phyloP scores from a whole-genome alignment of 2,888 invertebrate genomes.

The Ichneumoninae sp. region DNA sequence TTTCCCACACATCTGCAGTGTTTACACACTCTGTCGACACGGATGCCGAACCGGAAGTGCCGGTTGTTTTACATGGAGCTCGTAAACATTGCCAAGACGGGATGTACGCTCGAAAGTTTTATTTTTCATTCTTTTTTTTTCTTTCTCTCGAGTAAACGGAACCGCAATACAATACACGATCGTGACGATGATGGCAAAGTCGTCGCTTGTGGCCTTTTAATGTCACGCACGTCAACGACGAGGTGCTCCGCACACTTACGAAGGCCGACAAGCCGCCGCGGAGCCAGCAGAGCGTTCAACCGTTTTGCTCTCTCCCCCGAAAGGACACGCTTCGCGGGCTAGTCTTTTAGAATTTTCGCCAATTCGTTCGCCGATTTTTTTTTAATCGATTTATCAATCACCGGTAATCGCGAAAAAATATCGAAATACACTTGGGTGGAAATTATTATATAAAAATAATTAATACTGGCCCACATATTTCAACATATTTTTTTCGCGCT shows the following conservation, averaged over 20 bases:
- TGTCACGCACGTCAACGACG: constrained; percentile 47
- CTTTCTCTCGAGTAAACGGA: constrained; percentile 33
- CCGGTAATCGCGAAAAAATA: not conserved
- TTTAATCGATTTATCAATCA: constrained; percentile 3
- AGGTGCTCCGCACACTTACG: constrained; percentile 18
- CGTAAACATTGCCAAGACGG: constrained; percentile 12
- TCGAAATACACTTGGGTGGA: not conserved
- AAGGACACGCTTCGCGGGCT: constrained; percentile 13
- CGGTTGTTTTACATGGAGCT: not conserved
- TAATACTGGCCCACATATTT: no score
- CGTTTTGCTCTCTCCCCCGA: constrained; percentile 15
- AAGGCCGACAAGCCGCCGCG: constrained; percentile 12
- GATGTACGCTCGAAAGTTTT: constrained; percentile 18
- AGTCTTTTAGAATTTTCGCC: constrained; percentile 18
- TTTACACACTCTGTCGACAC: not conserved
- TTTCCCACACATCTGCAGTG: not conserved
- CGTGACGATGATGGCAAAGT: constrained; percentile 5
- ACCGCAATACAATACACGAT: constrained; percentile 52
- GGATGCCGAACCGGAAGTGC: constrained; percentile 51
- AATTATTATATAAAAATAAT: no score
- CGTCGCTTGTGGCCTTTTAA: constrained; percentile 36
- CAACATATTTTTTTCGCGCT: no score
- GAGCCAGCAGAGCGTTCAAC: constrained; percentile 36
- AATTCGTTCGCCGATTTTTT: not conserved
- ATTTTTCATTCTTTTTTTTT: constrained; percentile 4